A percentile compares a stretch with the other conserved stretches of the same genome.
Evolutionary conservation across 1,140 invertebrate genomes (phyloP).

Genomic region (Drosophila gunungcola): DNA sequence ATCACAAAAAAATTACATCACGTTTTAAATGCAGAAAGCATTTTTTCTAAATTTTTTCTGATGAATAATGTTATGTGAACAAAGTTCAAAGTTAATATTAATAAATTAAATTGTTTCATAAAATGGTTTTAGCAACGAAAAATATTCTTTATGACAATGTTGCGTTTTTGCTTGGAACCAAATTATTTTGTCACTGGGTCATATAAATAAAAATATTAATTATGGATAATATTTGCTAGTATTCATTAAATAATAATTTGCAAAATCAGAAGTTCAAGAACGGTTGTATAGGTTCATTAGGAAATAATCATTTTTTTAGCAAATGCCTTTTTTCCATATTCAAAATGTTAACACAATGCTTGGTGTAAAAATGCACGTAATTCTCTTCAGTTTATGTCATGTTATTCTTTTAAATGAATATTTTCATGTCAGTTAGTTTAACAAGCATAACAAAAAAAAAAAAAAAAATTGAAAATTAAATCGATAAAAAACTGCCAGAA

Average conservation of each 20-base stretch:
- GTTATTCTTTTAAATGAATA: slow-evolving; percentile 12
- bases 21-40: neutral
- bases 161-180: neutral
- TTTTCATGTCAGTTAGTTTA: slow-evolving; percentile 27
- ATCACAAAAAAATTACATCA: neutral
- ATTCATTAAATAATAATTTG: neutral
- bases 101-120: too few species aligned
- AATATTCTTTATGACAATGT: too few species aligned
- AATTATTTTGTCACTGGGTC: neutral
- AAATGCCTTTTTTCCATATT: neutral
- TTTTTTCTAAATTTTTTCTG: neutral
- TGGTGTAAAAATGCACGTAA: neutral
- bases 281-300: neutral
- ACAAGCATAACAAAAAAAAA: neutral
- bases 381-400: slow-evolving; percentile 4
- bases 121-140: too few species aligned
- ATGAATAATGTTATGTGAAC: slow-evolving; percentile 18
- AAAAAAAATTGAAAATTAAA: slow-evolving; percentile 7
- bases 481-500: slow-evolving; percentile 15
- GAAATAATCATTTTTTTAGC: neutral
- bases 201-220: too few species aligned
- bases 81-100: neutral
- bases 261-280: neutral
- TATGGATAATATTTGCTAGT: too few species aligned
- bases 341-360: neutral